Evolutionary conservation across 1,140 invertebrate genomes (phyloP), one percentile per base, ranked within the genome.

Genomic region (Euwallacea fornicatus): DNA sequence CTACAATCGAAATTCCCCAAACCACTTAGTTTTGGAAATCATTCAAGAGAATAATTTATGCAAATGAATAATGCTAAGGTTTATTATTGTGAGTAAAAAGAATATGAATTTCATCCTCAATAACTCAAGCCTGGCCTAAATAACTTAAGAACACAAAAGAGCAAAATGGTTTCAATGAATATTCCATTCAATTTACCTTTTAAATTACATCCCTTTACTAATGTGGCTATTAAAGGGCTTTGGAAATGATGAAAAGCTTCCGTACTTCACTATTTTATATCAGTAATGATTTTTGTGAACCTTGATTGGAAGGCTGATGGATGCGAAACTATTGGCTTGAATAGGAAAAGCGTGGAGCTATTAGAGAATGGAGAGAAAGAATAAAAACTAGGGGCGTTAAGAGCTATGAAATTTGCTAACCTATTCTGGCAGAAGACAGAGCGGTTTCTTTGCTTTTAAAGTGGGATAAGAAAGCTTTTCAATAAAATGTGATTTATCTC

Each of bases 401-500:
- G 21, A 58, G 21, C 13, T 15, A 41, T 33, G 21, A 15, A 58
- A 15, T 58, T 58, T 16, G 55, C 55, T 58, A 58, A 58, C 55
- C 55, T 16, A 58, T 58, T 15, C 21, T 58, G 55, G n/a, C 55
- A 13, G 21, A 58, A 58, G 16, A 61, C 59, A 61, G 33, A 42
- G 33, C 10, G 42, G 42, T 61, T 61, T 43, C 55, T 16, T 33
- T n/a, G 42, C 7, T 61, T 61, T 61, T 42, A 50, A 68, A 68
- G 56, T 60, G 42, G 42, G 53, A 68, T 50, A 46, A 68, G 44
- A 43, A 50, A n/a, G 41, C 9, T 50, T 68, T 68, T 53, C 66
- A 68, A 68, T 68, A 68, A 68, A 68, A 61, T 55, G 43, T 69
- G 46, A 69, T 69, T 69, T 69, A 69, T 69, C 54, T 62, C 16